Percentiles rank a stretch among this genome's conserved stretches.
phyloP scores from a whole-genome alignment of 2,888 invertebrate genomes.

The Melanostoma mellinum region DNA sequence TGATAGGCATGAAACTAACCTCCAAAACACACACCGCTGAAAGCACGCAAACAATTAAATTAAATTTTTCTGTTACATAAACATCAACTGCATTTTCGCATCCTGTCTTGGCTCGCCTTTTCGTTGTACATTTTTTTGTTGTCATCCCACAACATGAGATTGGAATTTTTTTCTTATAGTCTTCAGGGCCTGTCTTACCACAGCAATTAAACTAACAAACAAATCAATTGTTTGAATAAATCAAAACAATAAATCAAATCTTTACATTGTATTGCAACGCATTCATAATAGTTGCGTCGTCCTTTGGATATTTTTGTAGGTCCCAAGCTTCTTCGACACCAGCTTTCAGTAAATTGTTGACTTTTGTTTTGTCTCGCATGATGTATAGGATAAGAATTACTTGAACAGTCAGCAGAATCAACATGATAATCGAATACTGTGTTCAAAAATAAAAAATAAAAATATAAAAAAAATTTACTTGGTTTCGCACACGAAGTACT shows the following conservation, averaged over 20 bases:
- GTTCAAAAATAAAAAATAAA: neutral
- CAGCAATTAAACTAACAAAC: neutral
- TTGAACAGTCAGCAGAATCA: neutral
- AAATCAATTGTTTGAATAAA: neutral
- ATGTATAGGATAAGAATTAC: neutral
- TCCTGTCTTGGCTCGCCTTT: neutral
- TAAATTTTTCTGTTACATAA: neutral
- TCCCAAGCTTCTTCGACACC: neutral
- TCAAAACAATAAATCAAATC: neutral
- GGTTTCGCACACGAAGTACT: neutral
- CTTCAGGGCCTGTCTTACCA: neutral
- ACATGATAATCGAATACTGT: constrained; percentile 1
- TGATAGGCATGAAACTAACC: neutral
- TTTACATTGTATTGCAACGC: neutral
- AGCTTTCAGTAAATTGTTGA: too few species aligned
- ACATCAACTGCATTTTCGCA: neutral
- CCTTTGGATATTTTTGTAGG: too few species aligned
- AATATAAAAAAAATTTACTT: neutral
- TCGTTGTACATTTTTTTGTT: neutral
- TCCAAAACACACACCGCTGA: neutral
- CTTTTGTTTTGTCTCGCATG: neutral
- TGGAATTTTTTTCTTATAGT: neutral
- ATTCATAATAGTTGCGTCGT: neutral
- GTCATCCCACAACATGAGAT: neutral
- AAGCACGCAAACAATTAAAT: too few species aligned